phyloP scores from a whole-genome alignment of 2,888 invertebrate genomes.

The Drosophila acutilabella region DNA sequence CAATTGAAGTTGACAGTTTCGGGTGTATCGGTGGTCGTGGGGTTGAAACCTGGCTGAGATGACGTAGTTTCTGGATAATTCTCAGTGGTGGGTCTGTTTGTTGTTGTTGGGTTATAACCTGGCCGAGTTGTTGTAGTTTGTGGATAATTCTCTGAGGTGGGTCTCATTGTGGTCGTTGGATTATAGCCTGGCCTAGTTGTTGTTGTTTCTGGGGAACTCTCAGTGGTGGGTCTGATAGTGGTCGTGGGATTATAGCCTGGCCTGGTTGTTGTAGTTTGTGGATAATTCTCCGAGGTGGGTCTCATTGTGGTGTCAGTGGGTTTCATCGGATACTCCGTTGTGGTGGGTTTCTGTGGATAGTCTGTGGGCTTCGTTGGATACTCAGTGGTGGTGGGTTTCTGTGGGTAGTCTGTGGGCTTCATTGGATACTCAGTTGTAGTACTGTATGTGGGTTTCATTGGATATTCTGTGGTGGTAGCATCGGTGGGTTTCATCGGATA shows the following conservation, averaged over 20 bases:
- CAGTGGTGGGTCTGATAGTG: background rate
- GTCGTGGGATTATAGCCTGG: conserved; percentile 9
- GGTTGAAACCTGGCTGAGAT: conserved; percentile 56
- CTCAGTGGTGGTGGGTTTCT: conserved; percentile 33
- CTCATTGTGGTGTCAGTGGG: conserved; percentile 42
- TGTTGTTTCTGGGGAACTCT: conserved; percentile 14
- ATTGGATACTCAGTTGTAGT: conserved; percentile 20
- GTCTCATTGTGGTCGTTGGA: conserved; percentile 25
- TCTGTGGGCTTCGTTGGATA: conserved; percentile 35
- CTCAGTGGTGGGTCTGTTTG: conserved; percentile 8
- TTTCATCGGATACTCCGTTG: conserved; percentile 34
- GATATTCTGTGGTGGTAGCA: background rate
- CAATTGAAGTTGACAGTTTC: conserved; percentile 77
- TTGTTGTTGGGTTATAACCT: conserved; percentile 45
- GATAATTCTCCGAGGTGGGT: conserved; percentile 18
- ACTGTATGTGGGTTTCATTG: conserved; percentile 18
- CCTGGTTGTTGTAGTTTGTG: background rate
- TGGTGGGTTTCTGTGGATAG: conserved; percentile 36
- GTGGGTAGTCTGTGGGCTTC: conserved; percentile 29
- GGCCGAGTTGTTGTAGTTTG: conserved; percentile 49
- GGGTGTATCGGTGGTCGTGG: conserved; percentile 37
- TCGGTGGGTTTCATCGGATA: conserved; percentile 32
- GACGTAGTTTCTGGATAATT: conserved; percentile 26
- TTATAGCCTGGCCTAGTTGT: conserved; percentile 57
- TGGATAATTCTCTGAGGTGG: background rate